phyloP scores from a whole-genome alignment of 2,797 vertebrate species.

The Sebastiscus tertius region DNA sequence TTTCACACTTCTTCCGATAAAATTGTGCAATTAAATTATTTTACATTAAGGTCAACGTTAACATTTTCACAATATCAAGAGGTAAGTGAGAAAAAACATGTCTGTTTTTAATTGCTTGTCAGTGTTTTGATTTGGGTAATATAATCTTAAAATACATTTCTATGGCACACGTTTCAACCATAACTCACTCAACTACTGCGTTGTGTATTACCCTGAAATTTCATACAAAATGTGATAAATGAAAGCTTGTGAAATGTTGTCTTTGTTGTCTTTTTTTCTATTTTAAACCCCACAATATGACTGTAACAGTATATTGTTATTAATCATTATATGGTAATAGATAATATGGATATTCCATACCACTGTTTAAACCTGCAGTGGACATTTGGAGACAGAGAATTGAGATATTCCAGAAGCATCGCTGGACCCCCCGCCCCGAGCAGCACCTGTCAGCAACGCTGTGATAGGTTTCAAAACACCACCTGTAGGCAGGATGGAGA shows the following conservation, averaged over 20 bases:
- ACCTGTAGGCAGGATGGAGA: constrained; percentile 31
- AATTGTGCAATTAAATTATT: not conserved
- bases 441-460: constrained; percentile 32
- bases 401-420: constrained; percentile 20
- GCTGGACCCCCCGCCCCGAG: constrained; percentile 2
- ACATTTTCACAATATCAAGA: not conserved
- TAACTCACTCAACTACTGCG: not conserved
- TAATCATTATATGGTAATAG: not conserved
- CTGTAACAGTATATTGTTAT: not conserved
- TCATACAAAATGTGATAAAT: not conserved
- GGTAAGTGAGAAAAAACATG: not conserved
- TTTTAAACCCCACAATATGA: not conserved
- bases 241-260: not conserved
- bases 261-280: not conserved
- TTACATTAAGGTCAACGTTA: not conserved
- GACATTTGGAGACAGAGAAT: not conserved
- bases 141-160: not conserved
- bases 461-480: constrained; percentile 24
- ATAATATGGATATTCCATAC: constrained; percentile 1
- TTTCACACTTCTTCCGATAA: not conserved
- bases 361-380: constrained; percentile 1
- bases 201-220: not conserved
- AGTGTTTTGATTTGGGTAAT: not conserved
- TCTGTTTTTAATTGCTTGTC: not conserved
- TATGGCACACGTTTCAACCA: not conserved